phyloP scores from a whole-genome alignment of 2,113 vertebrate species.

The Nannospalax galili region DNA sequence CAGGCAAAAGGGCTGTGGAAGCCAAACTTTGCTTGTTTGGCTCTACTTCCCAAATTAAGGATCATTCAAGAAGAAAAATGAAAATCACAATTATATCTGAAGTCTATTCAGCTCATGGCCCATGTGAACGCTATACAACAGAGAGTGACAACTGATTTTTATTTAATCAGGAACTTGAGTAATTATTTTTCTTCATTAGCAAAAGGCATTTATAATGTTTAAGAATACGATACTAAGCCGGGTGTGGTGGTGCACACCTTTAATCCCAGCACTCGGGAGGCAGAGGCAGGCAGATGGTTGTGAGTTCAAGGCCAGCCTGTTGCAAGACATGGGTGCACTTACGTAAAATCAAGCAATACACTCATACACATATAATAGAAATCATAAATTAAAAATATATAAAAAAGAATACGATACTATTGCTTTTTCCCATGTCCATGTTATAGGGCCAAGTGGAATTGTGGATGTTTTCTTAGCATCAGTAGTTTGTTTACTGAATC shows the following conservation, averaged over 20 bases:
- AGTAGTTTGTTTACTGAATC: neutral
- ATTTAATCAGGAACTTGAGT: neutral
- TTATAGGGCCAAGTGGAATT: neutral
- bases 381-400: too few species aligned
- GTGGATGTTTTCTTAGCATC: neutral
- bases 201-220: neutral
- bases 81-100: slow-evolving; percentile 20
- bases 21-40: slow-evolving; percentile 24
- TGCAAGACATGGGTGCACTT: too few species aligned
- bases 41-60: neutral
- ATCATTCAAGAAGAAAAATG: slow-evolving; percentile 2
- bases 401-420: too few species aligned
- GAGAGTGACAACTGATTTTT: neutral
- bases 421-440: neutral
- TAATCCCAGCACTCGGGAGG: too few species aligned
- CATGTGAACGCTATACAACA: neutral
- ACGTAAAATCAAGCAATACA: too few species aligned
- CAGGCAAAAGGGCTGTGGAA: neutral
- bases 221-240: too few species aligned
- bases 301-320: too few species aligned
- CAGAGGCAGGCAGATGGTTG: too few species aligned
- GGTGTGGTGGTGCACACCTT: too few species aligned
- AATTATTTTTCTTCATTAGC: neutral
- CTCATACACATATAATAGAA: too few species aligned
- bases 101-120: neutral